Conservation (phyloP, 2,888 invertebrate species). For the Nymphalis c-album region DNA sequence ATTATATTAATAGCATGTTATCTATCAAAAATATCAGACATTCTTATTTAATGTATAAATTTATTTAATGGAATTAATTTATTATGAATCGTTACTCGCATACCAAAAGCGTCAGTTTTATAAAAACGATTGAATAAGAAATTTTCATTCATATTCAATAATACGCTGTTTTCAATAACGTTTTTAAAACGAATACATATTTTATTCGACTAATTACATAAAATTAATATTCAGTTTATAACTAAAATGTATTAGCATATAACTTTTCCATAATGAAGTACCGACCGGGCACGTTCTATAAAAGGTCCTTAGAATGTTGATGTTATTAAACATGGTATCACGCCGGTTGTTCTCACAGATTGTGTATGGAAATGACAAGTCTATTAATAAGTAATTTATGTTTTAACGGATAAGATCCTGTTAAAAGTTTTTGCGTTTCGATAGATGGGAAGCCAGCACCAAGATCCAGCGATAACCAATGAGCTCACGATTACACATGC, state of each 20-base stretch:
- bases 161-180: too few species aligned
- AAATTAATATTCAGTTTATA: conserved; percentile 7
- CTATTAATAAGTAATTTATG: conserved; percentile 36
- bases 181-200: background rate
- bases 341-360: conserved; percentile 37
- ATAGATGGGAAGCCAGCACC: conserved; percentile 7
- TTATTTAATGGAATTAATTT: too few species aligned
- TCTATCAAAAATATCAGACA: too few species aligned
- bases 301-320: conserved; percentile 39
- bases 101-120: too few species aligned
- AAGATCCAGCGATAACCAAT: conserved; percentile 3
- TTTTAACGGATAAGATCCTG: conserved; percentile 21
- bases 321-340: conserved; percentile 34
- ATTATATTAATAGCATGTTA: too few species aligned
- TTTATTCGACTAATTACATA: background rate
- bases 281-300: conserved; percentile 32
- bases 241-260: conserved; percentile 29
- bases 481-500: background rate
- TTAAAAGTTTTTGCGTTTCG: conserved; percentile 20
- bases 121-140: too few species aligned
- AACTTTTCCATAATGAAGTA: conserved; percentile 35
- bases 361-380: conserved; percentile 40
- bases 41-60: too few species aligned
- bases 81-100: too few species aligned
- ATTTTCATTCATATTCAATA: too few species aligned